phyloP scores from a whole-genome alignment of 2,797 vertebrate genomes.

The Rhabdomys pumilio region DNA sequence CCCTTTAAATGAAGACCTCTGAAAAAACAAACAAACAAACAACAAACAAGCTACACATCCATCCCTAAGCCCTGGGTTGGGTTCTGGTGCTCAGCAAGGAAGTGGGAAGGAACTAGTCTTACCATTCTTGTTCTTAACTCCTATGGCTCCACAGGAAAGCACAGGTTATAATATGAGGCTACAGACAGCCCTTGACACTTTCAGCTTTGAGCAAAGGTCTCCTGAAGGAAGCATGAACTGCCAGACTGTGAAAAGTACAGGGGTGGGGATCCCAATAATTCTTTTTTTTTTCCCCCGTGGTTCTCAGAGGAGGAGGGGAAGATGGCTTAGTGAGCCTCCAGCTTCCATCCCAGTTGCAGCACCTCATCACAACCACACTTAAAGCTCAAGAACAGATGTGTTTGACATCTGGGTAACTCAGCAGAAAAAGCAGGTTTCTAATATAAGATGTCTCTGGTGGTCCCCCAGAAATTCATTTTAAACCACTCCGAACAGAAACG shows the following conservation, averaged over 20 bases:
- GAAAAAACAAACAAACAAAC: constrained; percentile 48
- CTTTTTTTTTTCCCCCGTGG: not conserved
- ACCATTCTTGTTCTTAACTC: not conserved
- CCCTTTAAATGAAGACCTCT: not conserved
- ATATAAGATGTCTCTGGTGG: constrained; percentile 77
- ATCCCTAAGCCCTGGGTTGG: not conserved
- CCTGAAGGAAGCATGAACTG: not conserved
- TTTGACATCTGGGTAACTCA: constrained; percentile 76
- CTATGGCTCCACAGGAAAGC: not conserved
- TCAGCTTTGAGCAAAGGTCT: not conserved
- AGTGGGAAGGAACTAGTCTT: not conserved
- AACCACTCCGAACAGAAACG: constrained; percentile 66
- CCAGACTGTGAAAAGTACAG: not conserved
- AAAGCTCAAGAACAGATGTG: constrained; percentile 38
- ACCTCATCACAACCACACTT: not conserved
- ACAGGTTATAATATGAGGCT: not conserved
- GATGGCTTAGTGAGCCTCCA: not conserved
- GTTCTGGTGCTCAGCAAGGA: not conserved
- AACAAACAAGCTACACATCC: not conserved
- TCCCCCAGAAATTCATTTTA: constrained; percentile 78
- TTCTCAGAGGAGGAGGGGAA: not conserved
- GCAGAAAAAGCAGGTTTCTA: constrained; percentile 70
- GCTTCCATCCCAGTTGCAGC: not conserved
- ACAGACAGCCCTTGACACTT: not conserved
- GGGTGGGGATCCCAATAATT: not conserved